These are phyloP conservation scores for Phenganax stokvisi DNA, from an alignment of 92 coral and sea anemone species.

Conservation along the genomic window DNA sequence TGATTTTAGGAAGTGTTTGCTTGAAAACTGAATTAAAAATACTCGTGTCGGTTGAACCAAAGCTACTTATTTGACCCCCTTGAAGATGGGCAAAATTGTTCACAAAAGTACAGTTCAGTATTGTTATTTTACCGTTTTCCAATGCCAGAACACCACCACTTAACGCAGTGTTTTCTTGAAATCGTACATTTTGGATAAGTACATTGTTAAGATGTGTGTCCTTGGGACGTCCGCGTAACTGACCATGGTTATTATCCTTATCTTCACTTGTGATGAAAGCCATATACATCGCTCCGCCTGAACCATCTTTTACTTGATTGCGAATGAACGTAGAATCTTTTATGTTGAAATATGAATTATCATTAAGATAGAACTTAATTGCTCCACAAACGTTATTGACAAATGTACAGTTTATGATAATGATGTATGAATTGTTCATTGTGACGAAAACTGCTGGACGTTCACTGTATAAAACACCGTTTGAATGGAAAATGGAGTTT, in stretches of 20 bases:
- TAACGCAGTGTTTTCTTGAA: conserved; percentile 54
- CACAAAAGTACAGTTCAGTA: conserved; percentile 51
- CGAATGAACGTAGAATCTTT: conserved; percentile 18
- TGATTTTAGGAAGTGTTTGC: conserved; percentile 18
- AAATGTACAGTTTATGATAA: conserved; percentile 6
- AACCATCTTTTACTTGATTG: conserved; percentile 11
- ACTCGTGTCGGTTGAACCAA: conserved; percentile 15
- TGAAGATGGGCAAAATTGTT: conserved; percentile 55
- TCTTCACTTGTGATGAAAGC: conserved; percentile 17
- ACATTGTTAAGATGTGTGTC: conserved; percentile 45
- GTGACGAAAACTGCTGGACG: conserved; percentile 8
- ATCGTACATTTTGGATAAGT: conserved; percentile 39
- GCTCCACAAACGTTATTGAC: conserved; percentile 7
- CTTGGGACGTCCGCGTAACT: background rate
- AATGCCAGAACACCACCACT: conserved; percentile 57
- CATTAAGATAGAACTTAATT: conserved; percentile 9
- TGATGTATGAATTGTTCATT: conserved; percentile 16
- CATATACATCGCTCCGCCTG: conserved; percentile 36
- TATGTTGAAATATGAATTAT: background rate
- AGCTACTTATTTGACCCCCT: conserved; percentile 7
- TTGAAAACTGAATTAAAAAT: conserved; percentile 25
- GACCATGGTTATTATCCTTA: conserved; percentile 19
- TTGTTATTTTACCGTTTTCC: conserved; percentile 44
- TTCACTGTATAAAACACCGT: background rate
- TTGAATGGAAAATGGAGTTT: background rate